Base-by-base conservation (phyloP, 2,797 vertebrate genomes). In the Coregonus ussuriensis region DNA sequence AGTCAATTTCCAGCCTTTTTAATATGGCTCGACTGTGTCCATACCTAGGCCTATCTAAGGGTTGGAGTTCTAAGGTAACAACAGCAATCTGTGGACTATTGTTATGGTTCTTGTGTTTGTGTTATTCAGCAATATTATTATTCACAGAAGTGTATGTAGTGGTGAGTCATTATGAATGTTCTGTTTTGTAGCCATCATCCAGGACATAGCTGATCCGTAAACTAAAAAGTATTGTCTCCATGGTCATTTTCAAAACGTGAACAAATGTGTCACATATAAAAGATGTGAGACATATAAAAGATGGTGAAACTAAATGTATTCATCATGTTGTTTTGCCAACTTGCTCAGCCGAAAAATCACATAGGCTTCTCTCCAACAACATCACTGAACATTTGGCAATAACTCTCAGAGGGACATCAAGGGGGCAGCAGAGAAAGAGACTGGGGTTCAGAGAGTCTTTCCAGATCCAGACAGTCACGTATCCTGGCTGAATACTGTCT, bases 241-340 rank as follows among this genome's bases (percentile, higher is more conserved):
- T 79, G 81, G 41, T 87, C 85, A 67, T 84, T 92, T 92, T 92
- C 90, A 91, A 93, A 92, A 88, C 88, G 80, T 79, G 82, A 89
- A 90, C 87, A 82, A 47, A 75, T 79, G 89, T 80, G 80, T 91
- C 87, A 91, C 89, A 82, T 85, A 82, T 86, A 89, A 81, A 84
- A 91, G 91, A 47, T 47, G 7, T 47, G 41, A 11, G 9, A 47
- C 41, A 11, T 11, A 47, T 11, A 47, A 47, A 47, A 13, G 9
- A 47, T 47, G 9, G 9, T 47, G 41, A 47, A 47, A 91, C 86
- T 88, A 90, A 78, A 91, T 89, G 88, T 86, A 88, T 90, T 91
- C 88, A 77, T 88, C 90, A 90, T 92, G 87, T 92, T 91, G 87
- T 90, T 92, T 91, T 93, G 92, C 91, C 92, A 92, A 90, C 88